Evolutionary conservation across 2,113 vertebrate genomes (phyloP), one percentile per base, ranked within the genome.

Genomic region (Glareola pratincola): DNA sequence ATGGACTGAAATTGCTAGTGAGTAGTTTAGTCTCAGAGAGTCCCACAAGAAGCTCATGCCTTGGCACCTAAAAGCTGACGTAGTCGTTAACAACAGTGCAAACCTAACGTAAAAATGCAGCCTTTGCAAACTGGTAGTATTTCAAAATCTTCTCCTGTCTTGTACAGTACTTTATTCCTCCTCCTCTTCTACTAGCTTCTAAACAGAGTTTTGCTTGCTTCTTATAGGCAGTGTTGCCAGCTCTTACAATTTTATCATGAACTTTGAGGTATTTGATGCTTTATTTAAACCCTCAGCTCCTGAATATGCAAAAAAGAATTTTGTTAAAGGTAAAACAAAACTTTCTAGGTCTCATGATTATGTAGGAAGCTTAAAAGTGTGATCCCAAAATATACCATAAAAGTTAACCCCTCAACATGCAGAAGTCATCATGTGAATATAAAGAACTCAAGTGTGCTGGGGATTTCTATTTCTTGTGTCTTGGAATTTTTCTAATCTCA

Each of bases 241-340:
- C 79, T 79, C 71, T 80, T 85, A 82, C 39, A 82, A 76, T 78
- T 95, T 87, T 51, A 57, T 94, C 39, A 10, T 57, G 48, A 91
- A 87, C 43, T 89, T 94, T 0, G 2, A 48, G 51, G 39, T 96
- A 79, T 87, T 90, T 94, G 71, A 96, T 97, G 90, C 90, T 96
- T 94, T 95, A 92, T 94, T 95, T 93, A 95, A 95, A 90, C 29
- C 53, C 67, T 79, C 50, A 71, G 74, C 63, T 88, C 67, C 67
- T 77, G 59, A 18, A 88, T 88, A 85, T 66, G 47, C 47, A 89
- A 84, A 88, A 88, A 92, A 64, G 7, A 63, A 9, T n/a, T 89
- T 91, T 86, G 87, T 87, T 85, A 19, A 92, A 83, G 37, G 72
- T 94, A 94, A 85, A 93, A 3, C 57, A 75, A 88, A 90, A 85